phyloP scores from a whole-genome alignment of 2,113 vertebrate species.

The Ammodytes dubius region DNA sequence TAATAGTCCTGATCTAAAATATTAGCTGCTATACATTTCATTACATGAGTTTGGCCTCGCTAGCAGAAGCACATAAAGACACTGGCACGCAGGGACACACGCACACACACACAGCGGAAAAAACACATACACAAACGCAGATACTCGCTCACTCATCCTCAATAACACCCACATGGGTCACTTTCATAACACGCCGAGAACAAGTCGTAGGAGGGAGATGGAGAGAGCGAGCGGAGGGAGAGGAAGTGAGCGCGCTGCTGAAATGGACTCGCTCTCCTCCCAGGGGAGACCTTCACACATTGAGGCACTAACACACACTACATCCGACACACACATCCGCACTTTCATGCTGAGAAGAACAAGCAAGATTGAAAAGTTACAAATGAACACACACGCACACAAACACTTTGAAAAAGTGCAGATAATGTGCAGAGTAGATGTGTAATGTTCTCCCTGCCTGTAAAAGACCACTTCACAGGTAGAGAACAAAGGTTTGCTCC shows the following conservation, averaged over 20 bases:
- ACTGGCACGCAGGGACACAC: constrained; percentile 8
- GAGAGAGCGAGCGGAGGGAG: constrained; percentile 64
- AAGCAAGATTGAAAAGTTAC: not conserved
- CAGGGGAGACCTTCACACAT: constrained; percentile 66
- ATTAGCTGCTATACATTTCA: constrained; percentile 65
- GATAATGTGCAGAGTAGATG: constrained; percentile 47
- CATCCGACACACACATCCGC: constrained; percentile 21
- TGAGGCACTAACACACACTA: constrained; percentile 28
- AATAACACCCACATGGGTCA: constrained; percentile 84
- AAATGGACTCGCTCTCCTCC: constrained; percentile 71
- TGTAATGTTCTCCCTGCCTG: constrained; percentile 32
- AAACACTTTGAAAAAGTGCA: constrained; percentile 33
- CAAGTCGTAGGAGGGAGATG: constrained; percentile 81
- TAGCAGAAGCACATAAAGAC: constrained; percentile 48
- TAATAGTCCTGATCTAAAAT: constrained; percentile 51
- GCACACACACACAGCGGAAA: constrained; percentile 34
- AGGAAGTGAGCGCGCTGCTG: constrained; percentile 77
- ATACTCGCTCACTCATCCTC: constrained; percentile 77
- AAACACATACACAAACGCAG: constrained; percentile 44
- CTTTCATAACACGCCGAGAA: constrained; percentile 83
- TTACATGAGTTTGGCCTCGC: constrained; percentile 64
- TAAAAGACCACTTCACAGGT: constrained; percentile 69
- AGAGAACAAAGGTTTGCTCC: constrained; percentile 60
- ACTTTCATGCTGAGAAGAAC: not conserved
- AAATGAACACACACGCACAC: constrained; percentile 2